These are phyloP conservation scores for Rostratula benghalensis DNA, from an alignment of 2,113 vertebrate genomes.

Conservation along the genomic window DNA sequence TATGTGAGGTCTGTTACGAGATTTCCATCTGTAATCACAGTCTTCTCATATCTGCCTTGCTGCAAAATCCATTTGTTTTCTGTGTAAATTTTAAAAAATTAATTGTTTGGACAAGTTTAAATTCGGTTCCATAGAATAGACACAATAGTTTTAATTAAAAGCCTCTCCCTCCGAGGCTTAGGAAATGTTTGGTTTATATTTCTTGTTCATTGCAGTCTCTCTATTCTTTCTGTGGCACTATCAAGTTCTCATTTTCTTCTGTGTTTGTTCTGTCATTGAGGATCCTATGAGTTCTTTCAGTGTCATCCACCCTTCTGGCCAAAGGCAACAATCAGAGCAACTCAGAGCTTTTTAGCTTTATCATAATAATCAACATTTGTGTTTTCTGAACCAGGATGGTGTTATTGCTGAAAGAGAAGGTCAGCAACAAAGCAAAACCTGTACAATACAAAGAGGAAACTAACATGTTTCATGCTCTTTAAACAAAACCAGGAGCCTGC, in stretches of 20 bases:
- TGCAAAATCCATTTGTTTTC: not conserved
- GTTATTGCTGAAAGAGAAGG: not conserved
- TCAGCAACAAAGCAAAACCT: not conserved
- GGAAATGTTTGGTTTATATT: not conserved
- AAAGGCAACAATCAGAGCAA: not conserved
- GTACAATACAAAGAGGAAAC: not conserved
- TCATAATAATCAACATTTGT: not conserved
- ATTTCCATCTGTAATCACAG: not conserved
- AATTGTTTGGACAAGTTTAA: not conserved
- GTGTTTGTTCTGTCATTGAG: not conserved
- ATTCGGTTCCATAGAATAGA: not conserved
- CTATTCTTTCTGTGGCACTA: not conserved
- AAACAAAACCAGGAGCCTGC: not conserved
- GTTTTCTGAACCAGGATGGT: not conserved
- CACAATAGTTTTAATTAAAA: not conserved
- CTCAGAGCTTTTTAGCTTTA: not conserved
- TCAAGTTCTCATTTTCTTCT: not conserved
- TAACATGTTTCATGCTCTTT: not conserved
- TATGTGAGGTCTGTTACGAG: not conserved
- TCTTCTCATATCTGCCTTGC: not conserved
- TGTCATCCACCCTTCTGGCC: not conserved
- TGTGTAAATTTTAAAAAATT: not conserved
- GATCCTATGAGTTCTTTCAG: not conserved
- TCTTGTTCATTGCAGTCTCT: not conserved
- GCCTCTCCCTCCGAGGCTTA: not conserved